These are phyloP conservation scores for Lucinisca nassula DNA, from an alignment of 2,888 invertebrate genomes.

Conservation along the genomic window DNA sequence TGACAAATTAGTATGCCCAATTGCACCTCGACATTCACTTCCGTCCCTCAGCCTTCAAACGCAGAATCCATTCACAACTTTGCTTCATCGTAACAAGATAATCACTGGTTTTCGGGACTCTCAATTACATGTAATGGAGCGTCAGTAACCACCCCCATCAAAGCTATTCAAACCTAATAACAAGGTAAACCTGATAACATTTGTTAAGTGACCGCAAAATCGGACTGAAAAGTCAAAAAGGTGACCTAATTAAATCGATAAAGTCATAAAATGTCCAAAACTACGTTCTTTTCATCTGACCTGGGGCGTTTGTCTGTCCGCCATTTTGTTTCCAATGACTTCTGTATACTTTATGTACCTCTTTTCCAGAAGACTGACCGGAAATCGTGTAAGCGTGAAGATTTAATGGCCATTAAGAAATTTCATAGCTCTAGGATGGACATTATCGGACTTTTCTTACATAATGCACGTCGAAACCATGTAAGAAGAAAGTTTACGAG, in stretches of 20 bases:
- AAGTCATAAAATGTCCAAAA: slow-evolving; percentile 51
- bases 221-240: slow-evolving; percentile 28
- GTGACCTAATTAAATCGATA: slow-evolving; percentile 57
- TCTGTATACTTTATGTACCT: slow-evolving; percentile 55
- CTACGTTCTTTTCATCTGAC: neutral
- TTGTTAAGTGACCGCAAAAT: slow-evolving; percentile 48
- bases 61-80: slow-evolving; percentile 34
- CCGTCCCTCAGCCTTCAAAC: neutral
- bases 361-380: slow-evolving; percentile 37
- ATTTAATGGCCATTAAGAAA: slow-evolving; percentile 70
- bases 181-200: slow-evolving; percentile 49
- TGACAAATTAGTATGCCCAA: neutral
- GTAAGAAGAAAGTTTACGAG: slow-evolving; percentile 58
- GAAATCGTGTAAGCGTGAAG: slow-evolving; percentile 53
- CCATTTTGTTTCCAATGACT: slow-evolving; percentile 12
- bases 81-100: slow-evolving; percentile 19
- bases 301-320: slow-evolving; percentile 7
- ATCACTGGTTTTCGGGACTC: slow-evolving; percentile 29
- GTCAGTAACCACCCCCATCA: slow-evolving; percentile 61
- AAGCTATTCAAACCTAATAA: slow-evolving; percentile 58
- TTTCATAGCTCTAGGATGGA: slow-evolving; percentile 56
- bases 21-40: neutral
- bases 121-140: slow-evolving; percentile 57
- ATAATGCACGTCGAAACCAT: slow-evolving; percentile 60
- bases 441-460: slow-evolving; percentile 57